Evolutionary conservation across 2,888 invertebrate species (phyloP), one percentile per base, ranked within the genome.

Genomic region (Matsumyia berberina): DNA sequence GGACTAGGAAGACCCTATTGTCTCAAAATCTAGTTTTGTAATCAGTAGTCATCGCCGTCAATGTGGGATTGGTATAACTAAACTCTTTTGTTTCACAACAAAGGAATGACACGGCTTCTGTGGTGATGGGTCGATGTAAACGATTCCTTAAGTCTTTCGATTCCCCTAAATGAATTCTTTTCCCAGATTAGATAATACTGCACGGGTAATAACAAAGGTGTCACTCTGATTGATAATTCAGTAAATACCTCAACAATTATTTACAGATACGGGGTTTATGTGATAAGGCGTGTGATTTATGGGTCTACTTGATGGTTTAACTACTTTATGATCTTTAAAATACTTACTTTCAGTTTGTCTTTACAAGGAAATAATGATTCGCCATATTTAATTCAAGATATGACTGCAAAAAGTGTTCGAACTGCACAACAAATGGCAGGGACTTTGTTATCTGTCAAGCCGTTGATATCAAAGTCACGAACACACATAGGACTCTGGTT

Each of bases 241-340:
- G 33, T 33, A 55, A 55, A 17, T 57, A n/a, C 19, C n/a, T 9
- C 15, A 31, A 37, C 46, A 51, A 66, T 66, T 51, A 35, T 35
- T 35, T 51, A 37, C 6, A 66, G 49, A 64, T 64, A 64, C 46
- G n/a, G 24, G 24, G 24, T 17, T 2, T 33, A 1, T 12, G 35
- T 35, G 24, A 64, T 64, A 51, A 37, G 33, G 5, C 37, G 5
- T 19, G 19, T 66, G 66, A 51, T 66, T 66, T 37, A 51, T 51
- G 49, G 19, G 9, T 31, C 9, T 24, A 39, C 37, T 51, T 66
- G 5, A 37, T 12, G 29, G 11, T 24, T 51, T 66, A 19, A 19
- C 19, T 17, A 37, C 37, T 57, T 57, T 19, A 37, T 11, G 37
- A 37, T 37, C n/a, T 51, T 11, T 37, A 19, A 2, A 46, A 19